phyloP scores from a whole-genome alignment of 2,113 vertebrate species.

The Pituophis catenifer region DNA sequence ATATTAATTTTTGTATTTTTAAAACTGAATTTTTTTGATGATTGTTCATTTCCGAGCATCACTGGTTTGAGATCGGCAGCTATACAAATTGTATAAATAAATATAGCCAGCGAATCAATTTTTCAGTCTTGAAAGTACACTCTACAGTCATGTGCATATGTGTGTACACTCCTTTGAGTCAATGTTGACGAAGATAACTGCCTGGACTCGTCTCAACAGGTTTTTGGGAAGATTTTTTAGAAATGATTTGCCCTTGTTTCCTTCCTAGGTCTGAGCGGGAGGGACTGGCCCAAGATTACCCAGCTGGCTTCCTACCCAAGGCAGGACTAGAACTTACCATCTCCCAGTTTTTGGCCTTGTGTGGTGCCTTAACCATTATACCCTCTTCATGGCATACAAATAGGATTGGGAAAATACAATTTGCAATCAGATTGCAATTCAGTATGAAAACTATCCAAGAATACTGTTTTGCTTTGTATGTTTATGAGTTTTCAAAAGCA shows the following conservation, averaged over 20 bases:
- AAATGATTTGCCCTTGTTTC: neutral
- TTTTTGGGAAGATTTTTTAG: neutral
- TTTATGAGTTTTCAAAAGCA: neutral
- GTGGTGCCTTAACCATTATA: neutral
- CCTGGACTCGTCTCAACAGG: neutral
- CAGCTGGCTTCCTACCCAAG: neutral
- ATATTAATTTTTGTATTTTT: neutral
- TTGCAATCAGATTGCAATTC: neutral
- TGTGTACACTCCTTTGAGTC: neutral
- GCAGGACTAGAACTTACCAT: neutral
- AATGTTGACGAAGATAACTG: neutral
- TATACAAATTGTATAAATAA: neutral
- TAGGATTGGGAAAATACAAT: neutral
- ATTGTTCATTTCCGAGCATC: neutral
- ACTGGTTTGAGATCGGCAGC: neutral
- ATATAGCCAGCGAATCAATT: neutral
- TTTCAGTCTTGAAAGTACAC: neutral
- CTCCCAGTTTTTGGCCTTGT: neutral
- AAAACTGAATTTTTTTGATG: neutral
- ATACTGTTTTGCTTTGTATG: neutral
- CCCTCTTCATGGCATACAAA: neutral
- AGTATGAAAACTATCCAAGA: neutral
- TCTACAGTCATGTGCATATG: neutral
- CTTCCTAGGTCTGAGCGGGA: neutral
- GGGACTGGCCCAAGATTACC: neutral